Conservation (phyloP, 2,797 vertebrate species). For the Hemibagrus guttatus region DNA sequence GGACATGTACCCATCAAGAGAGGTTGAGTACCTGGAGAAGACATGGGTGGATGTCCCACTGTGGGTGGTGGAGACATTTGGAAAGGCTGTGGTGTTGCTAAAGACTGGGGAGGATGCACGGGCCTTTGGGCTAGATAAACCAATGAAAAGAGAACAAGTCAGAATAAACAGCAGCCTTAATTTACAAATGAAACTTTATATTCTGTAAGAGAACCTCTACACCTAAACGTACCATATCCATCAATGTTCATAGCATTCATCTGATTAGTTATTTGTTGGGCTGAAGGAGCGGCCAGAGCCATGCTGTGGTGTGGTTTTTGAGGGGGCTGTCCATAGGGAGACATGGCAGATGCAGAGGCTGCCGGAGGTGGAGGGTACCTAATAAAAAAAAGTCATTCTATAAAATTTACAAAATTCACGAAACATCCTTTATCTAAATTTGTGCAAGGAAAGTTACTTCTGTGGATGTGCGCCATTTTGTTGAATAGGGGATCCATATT, state of each 20-base stretch:
- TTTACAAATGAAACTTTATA: background rate
- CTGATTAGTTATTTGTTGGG: constrained; percentile 83
- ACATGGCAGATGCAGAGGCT: constrained; percentile 59
- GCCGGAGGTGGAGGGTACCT: constrained; percentile 78
- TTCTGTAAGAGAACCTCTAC: background rate
- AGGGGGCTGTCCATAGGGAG: constrained; percentile 71
- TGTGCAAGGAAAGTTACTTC: constrained; percentile 42
- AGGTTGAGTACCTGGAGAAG: constrained; percentile 72
- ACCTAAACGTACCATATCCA: constrained; percentile 77
- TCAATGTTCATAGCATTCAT: constrained; percentile 86
- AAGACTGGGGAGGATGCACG: constrained; percentile 60
- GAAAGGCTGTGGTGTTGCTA: constrained; percentile 66
- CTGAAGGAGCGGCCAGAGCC: constrained; percentile 66
- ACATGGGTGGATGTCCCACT: constrained; percentile 68
- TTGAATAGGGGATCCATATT: constrained; percentile 73
- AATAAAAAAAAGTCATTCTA: constrained; percentile 8
- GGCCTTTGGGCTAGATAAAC: constrained; percentile 69
- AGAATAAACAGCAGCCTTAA: background rate
- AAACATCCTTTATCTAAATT: background rate
- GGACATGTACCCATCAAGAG: constrained; percentile 65
- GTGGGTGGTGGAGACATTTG: constrained; percentile 65
- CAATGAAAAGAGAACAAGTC: constrained; percentile 13
- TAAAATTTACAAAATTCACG: background rate
- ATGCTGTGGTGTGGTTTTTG: constrained; percentile 73
- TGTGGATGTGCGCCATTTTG: constrained; percentile 76